Evolutionary conservation across 2,888 invertebrate species (phyloP), one percentile per base, ranked within the genome.

Genomic region (Eumacrocentrus americanus): DNA sequence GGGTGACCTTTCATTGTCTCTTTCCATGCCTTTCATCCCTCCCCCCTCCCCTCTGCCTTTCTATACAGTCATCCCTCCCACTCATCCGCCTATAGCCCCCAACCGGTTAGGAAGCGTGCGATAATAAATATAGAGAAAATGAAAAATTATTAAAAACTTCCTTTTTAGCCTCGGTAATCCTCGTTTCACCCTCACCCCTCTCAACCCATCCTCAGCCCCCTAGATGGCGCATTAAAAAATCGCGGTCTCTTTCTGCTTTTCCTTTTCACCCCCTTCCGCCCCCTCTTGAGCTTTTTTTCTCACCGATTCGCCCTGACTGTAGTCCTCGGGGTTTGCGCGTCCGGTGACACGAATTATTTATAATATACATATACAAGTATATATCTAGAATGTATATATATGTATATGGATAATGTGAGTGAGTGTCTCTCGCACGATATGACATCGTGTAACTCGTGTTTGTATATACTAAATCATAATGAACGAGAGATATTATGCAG

Each of bases 131-230:
- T 79, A 78, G 79, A 77, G 79, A 80, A 80, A 80, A 80, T 80
- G 80, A 80, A 80, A 80, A 80, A 80, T 80, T 80, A 80, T 80
- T 79, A 80, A 79, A 80, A 80, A 80, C 79, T 80, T 80, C 79
- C 79, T 79, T 80, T 80, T 80, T 80, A 79, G 75, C 78, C 77
- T 75, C 74, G 75, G 78, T 79, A 80, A 80, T 80, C 78, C 80
- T 76, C 73, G 76, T 72, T 73, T 77, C 77, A 76, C 75, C 77
- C 74, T 72, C 73, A 71, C 71, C 65, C 60, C 63, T 59, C 66
- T 53, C 62, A 61, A 57, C 57, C 50, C 34, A 64, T 48, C 60
- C 50, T 47, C 46, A n/a, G n/a, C n/a, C n/a, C n/a, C n/a, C n/a
- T n/a, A n/a, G n/a, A n/a, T n/a, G n/a, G n/a, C n/a, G n/a, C n/a